phyloP scores from a whole-genome alignment of 2,797 vertebrate species.

The Pantherophis alleghaniensis region DNA sequence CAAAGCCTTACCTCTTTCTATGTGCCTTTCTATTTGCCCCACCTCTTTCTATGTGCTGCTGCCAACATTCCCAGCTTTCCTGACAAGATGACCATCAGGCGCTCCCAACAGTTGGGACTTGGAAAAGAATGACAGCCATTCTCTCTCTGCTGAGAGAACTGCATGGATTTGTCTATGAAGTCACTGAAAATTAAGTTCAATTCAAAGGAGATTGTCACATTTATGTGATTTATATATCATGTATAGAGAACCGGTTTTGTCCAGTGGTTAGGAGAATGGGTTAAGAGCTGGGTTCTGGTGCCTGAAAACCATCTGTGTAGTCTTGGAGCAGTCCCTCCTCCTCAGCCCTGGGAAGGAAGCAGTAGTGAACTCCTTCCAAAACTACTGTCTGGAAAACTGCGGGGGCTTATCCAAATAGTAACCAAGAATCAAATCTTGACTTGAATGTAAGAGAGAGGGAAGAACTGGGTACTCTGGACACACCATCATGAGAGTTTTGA shows the following conservation, averaged over 20 bases:
- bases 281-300: not conserved
- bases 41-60: not conserved
- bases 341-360: not conserved
- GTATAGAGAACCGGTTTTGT: not conserved
- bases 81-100: not conserved
- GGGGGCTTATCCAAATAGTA: not conserved
- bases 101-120: not conserved
- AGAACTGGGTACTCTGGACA: not conserved
- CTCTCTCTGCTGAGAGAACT: not conserved
- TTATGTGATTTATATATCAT: not conserved
- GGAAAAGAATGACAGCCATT: not conserved
- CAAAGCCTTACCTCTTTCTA: not conserved
- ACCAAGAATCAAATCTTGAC: not conserved
- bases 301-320: not conserved
- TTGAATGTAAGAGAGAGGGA: not conserved
- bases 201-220: not conserved
- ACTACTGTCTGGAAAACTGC: not conserved
- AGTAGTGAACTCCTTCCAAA: not conserved
- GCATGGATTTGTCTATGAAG: not conserved
- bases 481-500: not conserved
- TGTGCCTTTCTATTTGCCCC: not conserved
- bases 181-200: not conserved
- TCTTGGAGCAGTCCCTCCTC: not conserved
- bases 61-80: not conserved
- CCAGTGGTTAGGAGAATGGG: not conserved